These are phyloP conservation scores for Lota lota DNA, from an alignment of 2,113 vertebrate species.

Conservation along the genomic window DNA sequence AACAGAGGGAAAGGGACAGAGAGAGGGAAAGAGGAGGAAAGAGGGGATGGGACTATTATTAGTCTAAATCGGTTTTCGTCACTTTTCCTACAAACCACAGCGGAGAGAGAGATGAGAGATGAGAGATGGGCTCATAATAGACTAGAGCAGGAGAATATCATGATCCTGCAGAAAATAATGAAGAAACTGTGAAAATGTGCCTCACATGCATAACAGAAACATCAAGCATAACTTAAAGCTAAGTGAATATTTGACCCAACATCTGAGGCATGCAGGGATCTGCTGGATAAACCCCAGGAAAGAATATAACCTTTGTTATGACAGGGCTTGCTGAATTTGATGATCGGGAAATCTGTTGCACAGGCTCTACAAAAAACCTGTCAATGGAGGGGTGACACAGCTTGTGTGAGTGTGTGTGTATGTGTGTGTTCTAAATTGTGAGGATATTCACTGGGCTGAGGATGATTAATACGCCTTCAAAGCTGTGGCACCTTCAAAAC, in stretches of 20 bases:
- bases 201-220: not conserved
- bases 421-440: constrained; percentile 7
- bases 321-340: not conserved
- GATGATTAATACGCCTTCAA: constrained; percentile 35
- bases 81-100: not conserved
- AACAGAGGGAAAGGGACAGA: not conserved
- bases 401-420: constrained; percentile 20
- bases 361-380: constrained; percentile 7
- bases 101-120: not conserved
- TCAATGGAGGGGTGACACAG: not conserved
- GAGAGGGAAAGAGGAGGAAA: too few species aligned
- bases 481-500: constrained; percentile 28
- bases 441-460: constrained; percentile 24
- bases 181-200: not conserved
- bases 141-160: not conserved
- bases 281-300: not conserved
- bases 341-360: constrained; percentile 14
- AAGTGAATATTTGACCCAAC: not conserved
- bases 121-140: too few species aligned
- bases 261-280: not conserved
- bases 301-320: constrained; percentile 4
- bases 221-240: constrained; percentile 4
- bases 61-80: too few species aligned
- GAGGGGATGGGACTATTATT: too few species aligned
- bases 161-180: constrained; percentile 11